These are phyloP conservation scores for Mesocentrotus franciscanus DNA, from an alignment of 53 echinoderm and acorn worm genomes.

Conservation along the genomic window DNA sequence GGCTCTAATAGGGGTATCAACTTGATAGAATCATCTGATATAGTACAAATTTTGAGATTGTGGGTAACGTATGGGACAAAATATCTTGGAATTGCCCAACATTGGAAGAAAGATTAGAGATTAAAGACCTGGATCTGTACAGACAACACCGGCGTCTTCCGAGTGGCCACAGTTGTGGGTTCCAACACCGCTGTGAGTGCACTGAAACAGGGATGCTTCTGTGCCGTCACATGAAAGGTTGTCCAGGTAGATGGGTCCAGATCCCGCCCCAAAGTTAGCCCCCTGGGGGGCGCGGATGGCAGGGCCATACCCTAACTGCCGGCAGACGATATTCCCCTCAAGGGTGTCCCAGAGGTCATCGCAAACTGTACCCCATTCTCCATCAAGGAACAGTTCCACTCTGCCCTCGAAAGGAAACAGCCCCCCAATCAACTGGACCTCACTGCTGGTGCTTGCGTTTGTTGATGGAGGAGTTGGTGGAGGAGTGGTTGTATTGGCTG, in stretches of 20 bases:
- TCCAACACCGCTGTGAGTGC: conserved; percentile 56
- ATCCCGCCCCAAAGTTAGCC: conserved; percentile 74
- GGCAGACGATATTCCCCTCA: conserved; percentile 73
- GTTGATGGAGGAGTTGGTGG: not conserved
- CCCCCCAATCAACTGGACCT: conserved; percentile 63
- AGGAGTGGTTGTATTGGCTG: not conserved
- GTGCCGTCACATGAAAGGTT: conserved; percentile 62
- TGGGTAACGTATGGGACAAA: too few relatives aligned
- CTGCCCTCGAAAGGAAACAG: conserved; percentile 62
- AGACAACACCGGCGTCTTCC: conserved; percentile 73
- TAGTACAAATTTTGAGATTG: too few relatives aligned
- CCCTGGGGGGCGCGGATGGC: conserved; percentile 65
- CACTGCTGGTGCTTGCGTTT: not conserved
- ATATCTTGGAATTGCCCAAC: too few relatives aligned
- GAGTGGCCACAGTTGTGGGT: conserved; percentile 71
- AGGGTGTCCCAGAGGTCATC: conserved; percentile 74
- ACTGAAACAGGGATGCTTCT: conserved; percentile 58
- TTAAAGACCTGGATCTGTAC: conserved; percentile 33
- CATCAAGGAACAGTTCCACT: conserved; percentile 70
- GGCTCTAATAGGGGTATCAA: too few relatives aligned
- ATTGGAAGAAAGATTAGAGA: not conserved
- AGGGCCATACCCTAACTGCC: conserved; percentile 71
- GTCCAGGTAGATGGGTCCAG: conserved; percentile 69
- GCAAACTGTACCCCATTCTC: conserved; percentile 79
- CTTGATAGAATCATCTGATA: too few relatives aligned